Base-by-base conservation (phyloP, 2,113 vertebrate genomes). In the Cyphomyrus discorhynchus region DNA sequence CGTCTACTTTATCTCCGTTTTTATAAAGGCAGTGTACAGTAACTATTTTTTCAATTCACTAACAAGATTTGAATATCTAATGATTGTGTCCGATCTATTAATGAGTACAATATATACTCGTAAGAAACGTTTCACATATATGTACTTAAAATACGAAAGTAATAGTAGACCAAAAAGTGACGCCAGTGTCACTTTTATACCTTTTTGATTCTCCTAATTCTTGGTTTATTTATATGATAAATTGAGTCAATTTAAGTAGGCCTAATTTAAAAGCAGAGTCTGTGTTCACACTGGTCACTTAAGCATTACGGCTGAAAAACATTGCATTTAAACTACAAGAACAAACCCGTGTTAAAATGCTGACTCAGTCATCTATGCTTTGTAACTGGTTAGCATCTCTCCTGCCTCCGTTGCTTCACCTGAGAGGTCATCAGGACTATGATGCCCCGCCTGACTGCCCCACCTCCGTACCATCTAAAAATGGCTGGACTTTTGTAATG, bases 401-500 rank as follows among this genome's bases (percentile, higher is more conserved):
- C 39, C 19, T 47, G 19, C 35, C 82, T 46, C 24, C 19, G 21
- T 46, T 42, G 45, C n/a, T 70, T 31, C 82, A 47, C 24, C 35
- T 84, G 46, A 21, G 50, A 13, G 42, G 9, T 70, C 58, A 46
- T 11, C 42, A 31, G 58, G 11, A 49, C 21, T 24, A 88, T 15
- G n/a, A 10, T 21, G 82, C 6, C 82, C 39, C 19, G 7, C 9
- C 45, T 19, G 39, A 42, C 35, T 45, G 50, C 42, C 17, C 17
- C 1, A 15, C 11, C n/a, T 42, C 90, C 94, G 17, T 93, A 96
- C 96, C 96, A 24, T 88, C 88, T 1, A 95, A 83, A 52, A 96
- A 96, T 5, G 96, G 95, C 89, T 96, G 95, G 90, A 96, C 95
- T 92, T 96, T 96, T 89, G 95, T 96, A 89, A 95, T 56, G 1